Percentiles rank a stretch among this genome's conserved stretches.
These are phyloP conservation scores for Eumeta japonica DNA, from an alignment of 1,140 invertebrate species.

Conservation along the genomic window DNA sequence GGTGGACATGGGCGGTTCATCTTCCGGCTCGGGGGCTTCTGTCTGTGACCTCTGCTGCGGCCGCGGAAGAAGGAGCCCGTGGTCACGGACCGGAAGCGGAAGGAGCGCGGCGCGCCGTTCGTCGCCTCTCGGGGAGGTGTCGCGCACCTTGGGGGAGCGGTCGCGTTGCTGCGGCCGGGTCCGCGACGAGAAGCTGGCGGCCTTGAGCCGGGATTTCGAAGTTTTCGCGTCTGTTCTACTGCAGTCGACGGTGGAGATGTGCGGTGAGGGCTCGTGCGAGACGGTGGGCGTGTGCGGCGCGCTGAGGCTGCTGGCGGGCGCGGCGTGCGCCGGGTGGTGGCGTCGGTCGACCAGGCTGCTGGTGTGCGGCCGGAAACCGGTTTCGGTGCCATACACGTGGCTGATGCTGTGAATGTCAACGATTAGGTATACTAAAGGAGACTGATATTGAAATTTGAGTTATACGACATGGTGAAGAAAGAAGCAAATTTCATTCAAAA, in stretches of 20 bases:
- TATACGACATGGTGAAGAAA: too few species aligned
- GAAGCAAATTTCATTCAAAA: too few species aligned
- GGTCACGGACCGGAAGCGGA: constrained; percentile 38
- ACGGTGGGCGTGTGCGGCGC: constrained; percentile 32
- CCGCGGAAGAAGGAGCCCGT: constrained; percentile 39
- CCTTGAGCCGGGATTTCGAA: constrained; percentile 30
- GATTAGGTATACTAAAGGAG: too few species aligned
- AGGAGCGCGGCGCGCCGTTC: constrained; percentile 38
- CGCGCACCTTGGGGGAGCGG: constrained; percentile 24
- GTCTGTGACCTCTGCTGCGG: too few species aligned
- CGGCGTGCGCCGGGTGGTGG: constrained; percentile 21
- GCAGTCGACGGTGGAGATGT: constrained; percentile 2
- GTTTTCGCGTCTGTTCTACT: constrained; percentile 9
- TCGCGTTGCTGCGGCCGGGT: constrained; percentile 24
- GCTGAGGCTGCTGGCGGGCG: constrained; percentile 19
- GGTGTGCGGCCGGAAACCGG: constrained; percentile 24
- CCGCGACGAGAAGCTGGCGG: constrained; percentile 42
- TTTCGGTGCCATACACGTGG: constrained; percentile 11
- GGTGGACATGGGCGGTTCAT: too few species aligned
- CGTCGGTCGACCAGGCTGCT: constrained; percentile 35
- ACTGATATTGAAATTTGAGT: too few species aligned
- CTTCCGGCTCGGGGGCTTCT: too few species aligned
- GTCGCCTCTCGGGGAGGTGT: constrained; percentile 19
- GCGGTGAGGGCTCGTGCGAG: constrained; percentile 7
- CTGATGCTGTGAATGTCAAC: not conserved